Evolutionary conservation across 2,797 vertebrate genomes (phyloP).

Genomic region (Lepus oiostolus): DNA sequence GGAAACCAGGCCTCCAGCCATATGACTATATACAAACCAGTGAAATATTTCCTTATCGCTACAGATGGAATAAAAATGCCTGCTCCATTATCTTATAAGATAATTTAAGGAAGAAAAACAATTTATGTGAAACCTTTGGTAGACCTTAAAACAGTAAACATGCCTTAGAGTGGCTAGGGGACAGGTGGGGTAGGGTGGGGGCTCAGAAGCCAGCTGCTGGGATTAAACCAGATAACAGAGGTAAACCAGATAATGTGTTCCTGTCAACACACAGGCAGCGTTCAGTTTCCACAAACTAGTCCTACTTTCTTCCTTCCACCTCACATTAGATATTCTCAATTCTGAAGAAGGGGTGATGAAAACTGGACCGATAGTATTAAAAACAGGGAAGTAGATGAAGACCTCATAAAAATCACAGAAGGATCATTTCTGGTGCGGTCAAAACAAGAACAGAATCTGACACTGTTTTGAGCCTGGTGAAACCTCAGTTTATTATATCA

Average conservation of each 20-base stretch:
- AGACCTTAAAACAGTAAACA: neutral
- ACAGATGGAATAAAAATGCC: neutral
- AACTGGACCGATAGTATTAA: neutral
- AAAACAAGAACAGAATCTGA: neutral
- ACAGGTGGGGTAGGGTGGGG: fast-evolving
- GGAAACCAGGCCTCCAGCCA: neutral
- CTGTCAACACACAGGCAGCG: too few relatives aligned
- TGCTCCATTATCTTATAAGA: neutral
- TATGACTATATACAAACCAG: neutral
- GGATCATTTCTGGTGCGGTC: neutral
- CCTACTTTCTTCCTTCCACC: neutral
- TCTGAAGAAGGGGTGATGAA: neutral
- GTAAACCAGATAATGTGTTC: neutral
- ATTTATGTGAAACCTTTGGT: neutral
- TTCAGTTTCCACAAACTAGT: neutral
- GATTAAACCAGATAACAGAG: neutral
- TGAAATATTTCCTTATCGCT: neutral
- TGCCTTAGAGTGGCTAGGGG: fast-evolving
- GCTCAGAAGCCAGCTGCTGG: neutral
- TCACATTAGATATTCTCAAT: slow-evolving; percentile 9
- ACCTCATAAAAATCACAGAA: neutral
- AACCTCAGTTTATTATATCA: neutral
- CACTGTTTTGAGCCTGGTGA: neutral
- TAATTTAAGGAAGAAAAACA: neutral
- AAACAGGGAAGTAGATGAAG: neutral